phyloP scores from a whole-genome alignment of 2,888 invertebrate species.

The Lycophotia porphyrea region DNA sequence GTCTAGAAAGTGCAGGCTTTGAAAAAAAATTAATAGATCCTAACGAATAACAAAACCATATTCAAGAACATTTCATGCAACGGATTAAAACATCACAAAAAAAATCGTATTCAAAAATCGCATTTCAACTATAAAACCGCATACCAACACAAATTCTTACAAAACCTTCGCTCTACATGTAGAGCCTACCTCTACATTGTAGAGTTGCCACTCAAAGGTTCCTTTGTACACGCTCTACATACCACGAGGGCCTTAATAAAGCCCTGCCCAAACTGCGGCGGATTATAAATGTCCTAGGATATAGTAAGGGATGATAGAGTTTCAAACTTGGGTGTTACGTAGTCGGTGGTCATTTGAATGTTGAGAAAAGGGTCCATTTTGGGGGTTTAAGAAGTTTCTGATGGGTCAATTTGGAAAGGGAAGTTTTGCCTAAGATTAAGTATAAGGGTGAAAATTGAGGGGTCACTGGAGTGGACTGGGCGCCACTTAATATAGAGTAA shows the following conservation, averaged over 20 bases:
- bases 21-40: background rate
- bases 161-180: constrained; percentile 42
- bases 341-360: constrained; percentile 51
- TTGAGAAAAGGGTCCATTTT: constrained; percentile 51
- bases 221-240: constrained; percentile 71
- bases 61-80: background rate
- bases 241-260: constrained; percentile 73
- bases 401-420: constrained; percentile 34
- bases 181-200: constrained; percentile 56
- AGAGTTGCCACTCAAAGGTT: constrained; percentile 70
- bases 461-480: background rate
- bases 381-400: constrained; percentile 41
- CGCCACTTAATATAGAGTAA: background rate
- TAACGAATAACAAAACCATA: background rate
- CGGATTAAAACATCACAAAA: background rate
- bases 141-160: constrained; percentile 48
- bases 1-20: background rate
- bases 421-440: constrained; percentile 45
- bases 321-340: constrained; percentile 38
- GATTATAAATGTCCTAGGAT: constrained; percentile 65
- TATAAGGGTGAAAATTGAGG: constrained; percentile 20
- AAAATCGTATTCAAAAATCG: background rate
- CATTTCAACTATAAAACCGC: constrained; percentile 7
- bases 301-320: constrained; percentile 51
- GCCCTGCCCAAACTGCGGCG: constrained; percentile 60